Base-by-base conservation (phyloP, 35 echinoderm and acorn worm genomes). In the Heliocidaris tuberculata region DNA sequence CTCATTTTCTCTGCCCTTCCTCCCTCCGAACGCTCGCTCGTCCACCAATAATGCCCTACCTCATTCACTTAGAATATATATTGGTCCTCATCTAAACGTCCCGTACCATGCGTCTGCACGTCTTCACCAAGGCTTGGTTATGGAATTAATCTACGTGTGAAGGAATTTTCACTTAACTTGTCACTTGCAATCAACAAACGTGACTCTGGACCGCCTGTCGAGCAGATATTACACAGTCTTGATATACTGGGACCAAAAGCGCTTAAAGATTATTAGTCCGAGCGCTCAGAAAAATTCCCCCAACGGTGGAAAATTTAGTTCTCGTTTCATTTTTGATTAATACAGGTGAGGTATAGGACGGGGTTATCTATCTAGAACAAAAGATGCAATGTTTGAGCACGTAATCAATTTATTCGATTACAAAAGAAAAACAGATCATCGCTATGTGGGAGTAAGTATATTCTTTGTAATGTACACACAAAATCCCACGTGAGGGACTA, bases 121-220 rank as follows among this genome's bases (percentile, higher is more conserved):
- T 59, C 50, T 13, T 48, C 91, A 29, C 19, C 48, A 48, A 13
- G 48, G 91, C 48, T 93, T 93, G 91, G 91, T 93, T 93, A 93
- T 93, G 91, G 91, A 93, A 93, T 93, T 93, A 93, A 93, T 93
- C 29, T 93, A 93, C 48, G 91, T 56, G 91, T 93, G 91, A 93
- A 93, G 50, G 91, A 93, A 93, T 93, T 93, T 93, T 93, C 91
- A 93, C 91, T 93, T 48, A 93, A 93, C 91, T 59, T 59, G 91
- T 93, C 91, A 93, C 48, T 52, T n/a, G 50, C 50, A 93, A 93
- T 93, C 47, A 93, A 89, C 31, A 48, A 89, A 89, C 47, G 47
- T 32, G 87, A 89, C 31, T 89, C 32, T 19, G 10, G 10, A 47
- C 47, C 47, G 87, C 31, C 47, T 11, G 91, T 31, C 12, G 7